Evolutionary conservation across 92 coral and sea anemone species (phyloP).

Genomic region (Epizoanthus illoricatus): DNA sequence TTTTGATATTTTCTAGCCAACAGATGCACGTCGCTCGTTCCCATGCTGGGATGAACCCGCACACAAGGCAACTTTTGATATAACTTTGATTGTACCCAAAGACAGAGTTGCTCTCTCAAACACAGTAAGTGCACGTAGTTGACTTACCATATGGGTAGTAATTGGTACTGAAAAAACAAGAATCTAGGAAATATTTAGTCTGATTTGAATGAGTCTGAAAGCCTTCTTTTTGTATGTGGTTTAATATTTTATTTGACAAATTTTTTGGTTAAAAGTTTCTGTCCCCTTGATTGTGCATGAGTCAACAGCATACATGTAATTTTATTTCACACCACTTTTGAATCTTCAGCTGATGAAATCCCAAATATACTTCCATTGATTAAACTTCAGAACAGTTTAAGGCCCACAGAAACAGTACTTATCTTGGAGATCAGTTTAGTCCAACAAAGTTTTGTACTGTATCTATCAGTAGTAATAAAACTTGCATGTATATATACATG

Average conservation of each 20-base stretch:
- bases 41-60: constrained; percentile 99
- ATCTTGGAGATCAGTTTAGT: too few relatives aligned
- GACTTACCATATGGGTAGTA: neutral
- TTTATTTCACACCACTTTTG: too few relatives aligned
- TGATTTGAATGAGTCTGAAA: neutral
- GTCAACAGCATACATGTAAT: too few relatives aligned
- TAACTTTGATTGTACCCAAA: constrained; percentile 89
- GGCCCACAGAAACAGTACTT: too few relatives aligned
- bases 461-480: neutral
- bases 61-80: constrained; percentile 92
- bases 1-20: constrained; percentile 61
- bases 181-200: neutral
- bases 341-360: too few relatives aligned
- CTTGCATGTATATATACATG: neutral
- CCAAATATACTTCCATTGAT: too few relatives aligned
- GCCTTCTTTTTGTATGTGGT: too few relatives aligned
- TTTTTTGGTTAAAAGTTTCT: too few relatives aligned
- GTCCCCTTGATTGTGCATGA: too few relatives aligned
- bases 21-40: constrained; percentile 98
- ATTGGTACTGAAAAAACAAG: neutral
- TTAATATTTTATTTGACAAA: too few relatives aligned
- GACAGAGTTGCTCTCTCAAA: constrained; percentile 93
- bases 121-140: constrained; percentile 64
- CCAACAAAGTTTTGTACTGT: too few relatives aligned
- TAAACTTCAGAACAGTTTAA: too few relatives aligned